Base-by-base conservation (phyloP, 2,113 vertebrate genomes). In the Otus sunia region DNA sequence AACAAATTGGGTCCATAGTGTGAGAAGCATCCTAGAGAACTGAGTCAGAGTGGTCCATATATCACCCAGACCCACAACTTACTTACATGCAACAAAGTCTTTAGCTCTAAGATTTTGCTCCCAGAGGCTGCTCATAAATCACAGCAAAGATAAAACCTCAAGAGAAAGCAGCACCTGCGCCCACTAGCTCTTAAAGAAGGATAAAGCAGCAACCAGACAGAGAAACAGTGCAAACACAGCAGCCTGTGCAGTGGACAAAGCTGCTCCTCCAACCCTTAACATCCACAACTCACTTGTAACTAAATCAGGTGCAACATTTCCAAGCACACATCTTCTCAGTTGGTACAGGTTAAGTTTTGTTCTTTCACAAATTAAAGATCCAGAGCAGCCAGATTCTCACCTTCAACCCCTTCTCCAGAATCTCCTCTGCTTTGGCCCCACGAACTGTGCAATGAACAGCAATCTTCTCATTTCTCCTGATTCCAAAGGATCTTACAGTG, bases 401-500 rank as follows among this genome's bases (percentile, higher is more conserved):
- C 98, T 99, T 99, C 37, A 99, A 96, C n/a, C 99, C 99, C 79
- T 99, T 99, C 97, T 99, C 99, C 96, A 99, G 97, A 77, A 99
- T 99, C 90, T 99, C 99, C 97, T 99, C 99, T 32, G 99, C 99
- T 97, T 99, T 99, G 96, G 99, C 99, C 81, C 99, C 99, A 3
- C 99, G 99, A 88, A 99, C 99, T 3, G 99, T 99, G 97, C 99
- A 99, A 55, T 99, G 99, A 94, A 99, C 99, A 18, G 99, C 99
- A 88, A 99, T 99, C 98, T 99, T 99, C 98, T 99, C 99, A 80
- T 99, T 99, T 75, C 99, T 99, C 96, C 99, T 98, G 97, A 99
- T 99, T 29, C 99, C 99, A 18, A 99, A 99, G 94, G 99, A 99
- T 45, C 99, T 95, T 85, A 99, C 99, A 4, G 99, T 99, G 97